A percentile compares a stretch with the other conserved stretches of the same genome.
Conservation (phyloP, 2,888 invertebrate species). For the Dicranocentrus wangi region DNA sequence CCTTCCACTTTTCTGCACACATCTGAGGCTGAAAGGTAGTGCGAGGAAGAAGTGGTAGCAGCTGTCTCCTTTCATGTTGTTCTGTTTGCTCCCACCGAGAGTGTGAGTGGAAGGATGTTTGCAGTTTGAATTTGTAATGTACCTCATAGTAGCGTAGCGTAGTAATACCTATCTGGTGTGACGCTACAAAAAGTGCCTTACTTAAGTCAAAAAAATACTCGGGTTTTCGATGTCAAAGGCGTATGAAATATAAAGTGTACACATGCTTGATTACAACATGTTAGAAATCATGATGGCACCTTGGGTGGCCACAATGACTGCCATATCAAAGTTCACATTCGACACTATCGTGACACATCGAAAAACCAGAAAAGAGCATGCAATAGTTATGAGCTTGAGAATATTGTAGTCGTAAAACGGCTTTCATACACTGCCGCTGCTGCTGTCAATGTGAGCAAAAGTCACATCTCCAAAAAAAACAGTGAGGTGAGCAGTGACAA, state of each 20-base stretch:
- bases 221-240: too few species aligned
- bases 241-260: conserved; percentile 26
- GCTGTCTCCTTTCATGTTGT: conserved; percentile 6
- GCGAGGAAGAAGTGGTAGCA: not conserved
- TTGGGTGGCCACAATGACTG: conserved; percentile 47
- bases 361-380: conserved; percentile 16
- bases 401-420: too few species aligned
- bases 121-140: too few species aligned
- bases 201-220: conserved; percentile 6
- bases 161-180: not conserved
- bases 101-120: too few species aligned
- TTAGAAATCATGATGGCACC: conserved; percentile 21
- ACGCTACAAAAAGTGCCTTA: not conserved
- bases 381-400: too few species aligned
- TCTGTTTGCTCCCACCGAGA: too few species aligned
- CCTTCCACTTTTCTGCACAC: too few species aligned
- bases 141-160: too few species aligned
- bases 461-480: not conserved
- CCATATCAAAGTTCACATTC: conserved; percentile 15
- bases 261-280: conserved; percentile 7
- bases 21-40: too few species aligned
- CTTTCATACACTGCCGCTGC: not conserved
- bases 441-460: not conserved
- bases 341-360: conserved; percentile 48
- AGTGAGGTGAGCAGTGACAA: not conserved